Conservation (phyloP, 2,113 vertebrate genomes). For the Alethe castanea region DNA sequence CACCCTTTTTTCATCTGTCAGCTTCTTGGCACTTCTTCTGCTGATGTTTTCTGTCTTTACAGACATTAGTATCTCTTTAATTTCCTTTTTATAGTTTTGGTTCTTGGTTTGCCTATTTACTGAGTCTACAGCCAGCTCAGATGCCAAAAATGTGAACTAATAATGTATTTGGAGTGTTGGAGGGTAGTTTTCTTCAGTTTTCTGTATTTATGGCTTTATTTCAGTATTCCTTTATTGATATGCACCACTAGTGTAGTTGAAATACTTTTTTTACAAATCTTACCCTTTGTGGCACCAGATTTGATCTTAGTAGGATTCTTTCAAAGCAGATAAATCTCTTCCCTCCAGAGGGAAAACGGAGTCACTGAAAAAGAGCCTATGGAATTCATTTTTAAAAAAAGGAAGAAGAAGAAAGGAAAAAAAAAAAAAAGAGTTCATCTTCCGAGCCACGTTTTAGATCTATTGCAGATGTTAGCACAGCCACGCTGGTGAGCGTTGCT, state of each 20-base stretch:
- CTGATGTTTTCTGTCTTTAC: slow-evolving; percentile 14
- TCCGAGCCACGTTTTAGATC: background rate
- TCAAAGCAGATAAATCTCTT: slow-evolving; percentile 27
- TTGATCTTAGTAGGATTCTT: slow-evolving; percentile 46
- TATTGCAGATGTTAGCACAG: background rate
- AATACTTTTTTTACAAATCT: background rate
- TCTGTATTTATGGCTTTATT: background rate
- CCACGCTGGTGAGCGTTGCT: background rate
- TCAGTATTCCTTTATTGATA: slow-evolving; percentile 1
- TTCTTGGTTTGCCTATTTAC: background rate
- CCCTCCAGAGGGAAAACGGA: background rate
- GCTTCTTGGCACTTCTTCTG: background rate
- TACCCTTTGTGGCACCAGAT: background rate
- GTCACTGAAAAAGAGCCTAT: background rate
- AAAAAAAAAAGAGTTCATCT: background rate
- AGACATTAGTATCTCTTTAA: background rate
- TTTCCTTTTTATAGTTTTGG: background rate
- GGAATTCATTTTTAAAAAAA: slow-evolving; percentile 4
- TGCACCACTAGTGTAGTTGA: background rate
- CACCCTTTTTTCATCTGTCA: slow-evolving; percentile 16
- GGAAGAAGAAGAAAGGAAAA: rapidly evolving
- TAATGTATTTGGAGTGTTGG: background rate
- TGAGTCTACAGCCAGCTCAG: background rate
- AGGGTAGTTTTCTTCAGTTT: background rate
- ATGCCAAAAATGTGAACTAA: background rate